A percentile compares a stretch with the other conserved stretches of the same genome.
Conservation (phyloP, 2,113 vertebrate species). For the Prolemur simus region DNA sequence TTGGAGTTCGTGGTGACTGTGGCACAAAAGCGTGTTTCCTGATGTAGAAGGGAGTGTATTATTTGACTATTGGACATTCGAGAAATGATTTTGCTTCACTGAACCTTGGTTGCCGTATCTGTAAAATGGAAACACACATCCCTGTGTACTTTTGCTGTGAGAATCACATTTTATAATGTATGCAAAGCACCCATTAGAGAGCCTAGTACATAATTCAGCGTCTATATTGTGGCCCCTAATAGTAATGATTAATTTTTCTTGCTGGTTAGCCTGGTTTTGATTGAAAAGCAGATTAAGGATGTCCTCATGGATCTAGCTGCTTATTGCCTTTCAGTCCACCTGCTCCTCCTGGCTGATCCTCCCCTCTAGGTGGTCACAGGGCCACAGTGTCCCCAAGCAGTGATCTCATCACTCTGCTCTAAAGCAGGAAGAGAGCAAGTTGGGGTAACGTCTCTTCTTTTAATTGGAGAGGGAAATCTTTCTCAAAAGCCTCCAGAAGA, state of each 20-base stretch:
- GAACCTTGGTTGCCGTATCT: background rate
- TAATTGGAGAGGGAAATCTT: background rate
- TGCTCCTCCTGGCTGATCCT: background rate
- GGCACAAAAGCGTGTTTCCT: background rate
- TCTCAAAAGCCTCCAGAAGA: background rate
- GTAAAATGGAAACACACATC: background rate
- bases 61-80: background rate
- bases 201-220: background rate
- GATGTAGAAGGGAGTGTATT: accelerated
- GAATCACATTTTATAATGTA: background rate
- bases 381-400: accelerated
- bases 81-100: background rate
- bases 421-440: background rate
- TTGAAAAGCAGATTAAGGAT: background rate
- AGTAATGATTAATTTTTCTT: background rate
- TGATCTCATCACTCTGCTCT: too few relatives aligned
- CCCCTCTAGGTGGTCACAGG: accelerated
- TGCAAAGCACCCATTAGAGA: background rate
- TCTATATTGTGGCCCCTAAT: background rate
- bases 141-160: background rate
- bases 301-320: background rate
- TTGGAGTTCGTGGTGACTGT: background rate
- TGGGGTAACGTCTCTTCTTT: background rate
- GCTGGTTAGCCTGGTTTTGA: background rate
- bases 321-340: accelerated